Evolutionary conservation across 2,797 vertebrate genomes (phyloP).

Genomic region (Serranus cabrilla): DNA sequence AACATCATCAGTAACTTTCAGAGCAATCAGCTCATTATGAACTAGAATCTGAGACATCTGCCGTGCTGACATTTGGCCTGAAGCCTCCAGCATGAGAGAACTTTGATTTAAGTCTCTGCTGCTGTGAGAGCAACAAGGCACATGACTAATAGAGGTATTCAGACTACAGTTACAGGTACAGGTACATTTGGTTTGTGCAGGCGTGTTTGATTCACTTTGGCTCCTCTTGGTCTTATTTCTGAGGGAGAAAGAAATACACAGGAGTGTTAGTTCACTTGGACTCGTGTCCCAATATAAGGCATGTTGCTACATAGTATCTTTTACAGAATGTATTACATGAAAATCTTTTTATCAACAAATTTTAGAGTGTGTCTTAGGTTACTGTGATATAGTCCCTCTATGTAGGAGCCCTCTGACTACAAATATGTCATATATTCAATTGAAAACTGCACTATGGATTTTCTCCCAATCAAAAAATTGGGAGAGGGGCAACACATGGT

Average conservation of each 20-base stretch:
- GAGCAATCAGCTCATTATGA: neutral
- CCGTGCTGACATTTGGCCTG: neutral
- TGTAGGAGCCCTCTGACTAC: no score
- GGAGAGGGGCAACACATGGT: no score
- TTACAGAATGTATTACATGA: no score
- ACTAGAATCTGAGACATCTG: neutral
- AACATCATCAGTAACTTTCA: neutral
- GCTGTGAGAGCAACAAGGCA: neutral
- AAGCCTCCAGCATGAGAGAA: neutral
- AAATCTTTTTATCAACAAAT: no score
- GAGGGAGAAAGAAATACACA: conserved; percentile 1
- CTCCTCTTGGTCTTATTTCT: conserved; percentile 20
- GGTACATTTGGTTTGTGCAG: conserved; percentile 11
- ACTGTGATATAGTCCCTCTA: no score
- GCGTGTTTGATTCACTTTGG: neutral
- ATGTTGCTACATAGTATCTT: no score
- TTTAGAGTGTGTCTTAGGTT: no score
- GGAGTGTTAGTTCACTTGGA: no score
- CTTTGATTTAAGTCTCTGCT: neutral
- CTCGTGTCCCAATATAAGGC: no score
- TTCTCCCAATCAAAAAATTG: no score
- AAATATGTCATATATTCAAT: no score
- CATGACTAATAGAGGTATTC: neutral
- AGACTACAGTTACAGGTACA: conserved; percentile 32
- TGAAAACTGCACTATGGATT: no score